phyloP scores from a whole-genome alignment of 1,140 invertebrate genomes.

The Calephelis virginiensis region DNA sequence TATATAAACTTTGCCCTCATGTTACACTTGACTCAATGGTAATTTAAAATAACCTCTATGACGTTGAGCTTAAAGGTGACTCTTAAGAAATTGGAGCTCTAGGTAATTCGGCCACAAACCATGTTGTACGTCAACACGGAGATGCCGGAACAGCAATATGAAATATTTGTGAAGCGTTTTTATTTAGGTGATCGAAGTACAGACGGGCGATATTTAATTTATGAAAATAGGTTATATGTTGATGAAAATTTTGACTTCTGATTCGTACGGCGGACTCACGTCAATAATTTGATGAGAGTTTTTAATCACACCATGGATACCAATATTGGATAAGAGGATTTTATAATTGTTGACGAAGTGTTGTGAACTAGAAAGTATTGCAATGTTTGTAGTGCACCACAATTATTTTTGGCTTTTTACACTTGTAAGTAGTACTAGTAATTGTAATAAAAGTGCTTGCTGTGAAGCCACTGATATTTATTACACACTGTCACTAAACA shows the following conservation, averaged over 20 bases:
- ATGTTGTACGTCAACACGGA: constrained; percentile 43
- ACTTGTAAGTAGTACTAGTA: too few species aligned
- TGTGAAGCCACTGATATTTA: too few species aligned
- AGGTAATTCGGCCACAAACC: constrained; percentile 1
- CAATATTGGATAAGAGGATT: too few species aligned
- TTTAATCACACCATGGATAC: too few species aligned
- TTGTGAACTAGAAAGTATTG: too few species aligned
- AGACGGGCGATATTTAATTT: constrained; percentile 34
- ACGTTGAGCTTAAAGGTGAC: constrained; percentile 11
- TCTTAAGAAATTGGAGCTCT: constrained; percentile 23
- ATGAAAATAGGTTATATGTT: not conserved
- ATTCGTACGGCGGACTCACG: too few species aligned
- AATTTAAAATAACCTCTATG: constrained; percentile 13
- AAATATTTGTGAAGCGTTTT: constrained; percentile 49
- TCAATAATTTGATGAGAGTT: too few species aligned
- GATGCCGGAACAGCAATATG: constrained; percentile 46
- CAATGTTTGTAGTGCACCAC: too few species aligned
- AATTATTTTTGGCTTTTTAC: too few species aligned
- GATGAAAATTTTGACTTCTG: not conserved
- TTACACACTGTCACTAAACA: too few species aligned
- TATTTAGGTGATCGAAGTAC: constrained; percentile 40
- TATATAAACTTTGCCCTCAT: constrained; percentile 39
- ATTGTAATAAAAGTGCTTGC: too few species aligned
- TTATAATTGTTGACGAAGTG: too few species aligned
- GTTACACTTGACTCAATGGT: not conserved